Conservation (phyloP, 2,113 vertebrate genomes). For the Mesocricetus auratus region DNA sequence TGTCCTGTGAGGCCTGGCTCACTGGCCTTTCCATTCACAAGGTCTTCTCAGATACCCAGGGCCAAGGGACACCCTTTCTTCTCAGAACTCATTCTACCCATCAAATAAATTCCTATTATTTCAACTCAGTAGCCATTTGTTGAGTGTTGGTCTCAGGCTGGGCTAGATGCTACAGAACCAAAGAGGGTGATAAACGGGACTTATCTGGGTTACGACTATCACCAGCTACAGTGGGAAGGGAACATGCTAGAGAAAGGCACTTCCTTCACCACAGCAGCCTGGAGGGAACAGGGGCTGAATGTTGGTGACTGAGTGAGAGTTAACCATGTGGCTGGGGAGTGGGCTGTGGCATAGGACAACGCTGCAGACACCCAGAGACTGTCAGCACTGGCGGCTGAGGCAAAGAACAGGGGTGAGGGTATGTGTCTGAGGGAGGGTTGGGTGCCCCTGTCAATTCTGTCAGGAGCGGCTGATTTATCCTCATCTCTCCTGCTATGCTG, state of each 20-base stretch:
- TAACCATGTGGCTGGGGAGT: not conserved
- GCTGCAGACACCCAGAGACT: fast-evolving
- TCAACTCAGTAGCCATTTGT: not conserved
- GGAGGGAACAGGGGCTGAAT: not conserved
- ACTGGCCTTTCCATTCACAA: not conserved
- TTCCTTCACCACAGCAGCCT: not conserved
- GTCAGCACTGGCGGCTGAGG: not conserved
- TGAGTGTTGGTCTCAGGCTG: not conserved
- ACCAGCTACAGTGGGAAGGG: not conserved
- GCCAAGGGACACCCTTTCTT: not conserved
- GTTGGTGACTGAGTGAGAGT: not conserved
- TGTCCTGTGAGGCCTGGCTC: not conserved
- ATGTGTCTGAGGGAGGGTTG: not conserved
- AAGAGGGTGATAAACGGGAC: not conserved
- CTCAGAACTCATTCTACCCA: not conserved
- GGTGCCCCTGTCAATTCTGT: fast-evolving
- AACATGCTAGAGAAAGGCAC: not conserved
- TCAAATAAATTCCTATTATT: not conserved
- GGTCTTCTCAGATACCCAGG: not conserved
- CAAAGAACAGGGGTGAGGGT: not conserved
- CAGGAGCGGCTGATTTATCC: not conserved
- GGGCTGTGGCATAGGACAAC: not conserved
- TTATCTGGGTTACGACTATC: not conserved
- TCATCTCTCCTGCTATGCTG: not conserved
- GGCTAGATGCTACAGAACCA: not conserved